Evolutionary conservation across 2,113 vertebrate species (phyloP).

Genomic region (Burhinus oedicnemus): DNA sequence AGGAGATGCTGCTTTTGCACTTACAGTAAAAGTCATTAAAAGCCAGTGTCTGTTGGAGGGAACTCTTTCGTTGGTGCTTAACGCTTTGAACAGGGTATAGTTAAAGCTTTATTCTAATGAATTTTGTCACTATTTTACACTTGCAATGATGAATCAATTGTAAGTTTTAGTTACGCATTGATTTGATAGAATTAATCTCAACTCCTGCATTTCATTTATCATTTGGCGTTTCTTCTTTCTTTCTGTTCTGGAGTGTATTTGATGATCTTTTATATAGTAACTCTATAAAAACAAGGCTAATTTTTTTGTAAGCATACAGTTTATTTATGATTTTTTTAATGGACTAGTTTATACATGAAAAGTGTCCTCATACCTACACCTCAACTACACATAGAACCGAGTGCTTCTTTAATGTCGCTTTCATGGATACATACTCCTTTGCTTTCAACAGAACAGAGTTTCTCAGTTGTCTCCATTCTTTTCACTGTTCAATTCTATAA

Average conservation of each 20-base stretch:
- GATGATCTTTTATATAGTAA: background rate
- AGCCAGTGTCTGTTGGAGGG: constrained; percentile 90
- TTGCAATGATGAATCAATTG: background rate
- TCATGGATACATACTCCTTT: too few relatives aligned
- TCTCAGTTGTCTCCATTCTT: too few relatives aligned
- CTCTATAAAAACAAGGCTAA: background rate
- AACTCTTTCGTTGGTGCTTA: constrained; percentile 85
- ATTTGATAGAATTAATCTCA: background rate
- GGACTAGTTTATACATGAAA: background rate
- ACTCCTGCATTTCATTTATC: background rate
- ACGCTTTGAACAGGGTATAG: constrained; percentile 89
- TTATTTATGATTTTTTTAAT: background rate
- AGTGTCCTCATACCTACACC: background rate
- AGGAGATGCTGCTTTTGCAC: constrained; percentile 77
- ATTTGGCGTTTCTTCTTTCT: background rate
- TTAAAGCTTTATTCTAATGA: background rate
- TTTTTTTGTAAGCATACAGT: background rate
- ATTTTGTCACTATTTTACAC: background rate
- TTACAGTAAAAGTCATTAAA: constrained; percentile 84
- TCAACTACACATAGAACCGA: background rate
- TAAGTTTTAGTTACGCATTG: background rate
- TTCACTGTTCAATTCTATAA: too few relatives aligned
- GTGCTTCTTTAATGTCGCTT: background rate
- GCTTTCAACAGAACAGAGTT: too few relatives aligned
- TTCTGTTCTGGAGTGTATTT: background rate